These are phyloP conservation scores for Cerastoderma edule DNA, from an alignment of 2,888 invertebrate species.

Conservation along the genomic window DNA sequence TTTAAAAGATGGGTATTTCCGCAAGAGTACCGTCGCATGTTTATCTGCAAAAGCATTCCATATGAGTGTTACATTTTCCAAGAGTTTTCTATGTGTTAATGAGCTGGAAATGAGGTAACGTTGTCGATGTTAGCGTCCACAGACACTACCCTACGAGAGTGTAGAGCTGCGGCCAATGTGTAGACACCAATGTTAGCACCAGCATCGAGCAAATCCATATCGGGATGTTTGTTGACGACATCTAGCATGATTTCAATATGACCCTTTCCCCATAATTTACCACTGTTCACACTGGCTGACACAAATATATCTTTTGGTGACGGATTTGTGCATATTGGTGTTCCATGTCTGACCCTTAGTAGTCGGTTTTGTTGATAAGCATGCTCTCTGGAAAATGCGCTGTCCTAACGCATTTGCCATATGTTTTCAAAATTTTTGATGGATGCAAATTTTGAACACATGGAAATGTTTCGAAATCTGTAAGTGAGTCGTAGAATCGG, in stretches of 20 bases:
- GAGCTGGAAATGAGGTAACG: slow-evolving; percentile 12
- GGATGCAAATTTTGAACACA: not conserved
- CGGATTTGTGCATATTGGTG: not conserved
- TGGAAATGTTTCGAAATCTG: slow-evolving; percentile 2
- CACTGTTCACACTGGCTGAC: not conserved
- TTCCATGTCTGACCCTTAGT: slow-evolving; percentile 3
- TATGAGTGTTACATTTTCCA: slow-evolving; percentile 2
- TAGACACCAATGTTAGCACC: slow-evolving; percentile 15
- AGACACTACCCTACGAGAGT: not conserved
- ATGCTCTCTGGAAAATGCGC: not conserved
- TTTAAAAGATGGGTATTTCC: not conserved
- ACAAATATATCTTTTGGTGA: not conserved
- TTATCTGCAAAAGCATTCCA: slow-evolving; percentile 13
- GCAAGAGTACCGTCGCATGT: not conserved
- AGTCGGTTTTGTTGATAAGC: not conserved
- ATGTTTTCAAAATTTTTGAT: not conserved
- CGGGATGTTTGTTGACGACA: not conserved
- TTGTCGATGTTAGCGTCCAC: slow-evolving; percentile 12
- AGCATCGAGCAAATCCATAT: not conserved
- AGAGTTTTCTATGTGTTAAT: not conserved
- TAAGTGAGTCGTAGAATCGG: no score
- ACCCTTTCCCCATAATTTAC: not conserved
- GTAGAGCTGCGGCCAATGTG: slow-evolving; percentile 3
- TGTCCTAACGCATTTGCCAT: not conserved
- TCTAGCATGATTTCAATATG: not conserved